Evolutionary conservation across 2,888 invertebrate species (phyloP).

Genomic region (Rhagophthalmus giganteus): DNA sequence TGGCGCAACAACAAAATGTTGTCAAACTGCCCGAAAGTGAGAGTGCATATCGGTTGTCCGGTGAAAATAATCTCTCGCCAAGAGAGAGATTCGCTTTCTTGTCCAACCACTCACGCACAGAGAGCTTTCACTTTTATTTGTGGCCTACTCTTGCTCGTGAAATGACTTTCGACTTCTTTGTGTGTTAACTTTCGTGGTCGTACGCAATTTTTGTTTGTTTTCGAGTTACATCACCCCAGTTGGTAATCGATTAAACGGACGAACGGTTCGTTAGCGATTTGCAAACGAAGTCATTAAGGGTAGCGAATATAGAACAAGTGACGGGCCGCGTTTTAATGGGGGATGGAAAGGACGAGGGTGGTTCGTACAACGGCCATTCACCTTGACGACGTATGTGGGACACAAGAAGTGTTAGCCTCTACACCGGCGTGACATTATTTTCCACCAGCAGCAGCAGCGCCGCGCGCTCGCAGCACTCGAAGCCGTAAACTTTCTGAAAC

Average conservation of each 20-base stretch:
- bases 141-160: conserved; percentile 6
- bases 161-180: conserved; percentile 25
- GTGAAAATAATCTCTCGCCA: conserved; percentile 5
- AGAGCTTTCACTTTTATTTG: conserved; percentile 24
- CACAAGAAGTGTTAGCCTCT: conserved; percentile 28
- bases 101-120: conserved; percentile 20
- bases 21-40: too few species aligned
- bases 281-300: conserved; percentile 8
- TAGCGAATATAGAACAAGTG: conserved; percentile 11
- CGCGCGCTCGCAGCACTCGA: conserved; percentile 14
- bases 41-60: conserved; percentile 2
- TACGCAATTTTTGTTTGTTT: background rate
- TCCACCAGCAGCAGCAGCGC: conserved; percentile 1
- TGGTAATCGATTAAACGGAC: background rate
- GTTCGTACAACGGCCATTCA: conserved; percentile 44
- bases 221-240: background rate
- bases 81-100: conserved; percentile 30
- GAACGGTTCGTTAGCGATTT: too few species aligned
- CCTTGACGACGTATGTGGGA: conserved; percentile 45
- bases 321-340: conserved; percentile 12
- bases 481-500: conserved; percentile 22
- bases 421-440: conserved; percentile 11
- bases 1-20: too few species aligned
- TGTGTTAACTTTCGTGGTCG: conserved; percentile 14
- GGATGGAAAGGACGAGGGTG: conserved; percentile 30